These are phyloP conservation scores for Polia nebulosa DNA, from an alignment of 2,888 invertebrate genomes.

Conservation along the genomic window DNA sequence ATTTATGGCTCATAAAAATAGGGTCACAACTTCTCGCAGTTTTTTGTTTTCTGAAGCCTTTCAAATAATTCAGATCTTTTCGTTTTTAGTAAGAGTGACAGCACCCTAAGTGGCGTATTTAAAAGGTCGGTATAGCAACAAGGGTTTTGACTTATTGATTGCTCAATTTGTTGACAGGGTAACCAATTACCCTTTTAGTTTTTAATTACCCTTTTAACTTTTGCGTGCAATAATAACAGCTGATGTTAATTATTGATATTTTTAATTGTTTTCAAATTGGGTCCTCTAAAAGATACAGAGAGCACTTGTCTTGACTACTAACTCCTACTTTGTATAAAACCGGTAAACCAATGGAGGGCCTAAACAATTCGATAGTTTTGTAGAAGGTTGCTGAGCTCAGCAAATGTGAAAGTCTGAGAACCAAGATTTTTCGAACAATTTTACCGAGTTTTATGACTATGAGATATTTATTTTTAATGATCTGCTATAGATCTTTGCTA, in stretches of 20 bases:
- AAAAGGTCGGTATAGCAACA: slow-evolving; percentile 18
- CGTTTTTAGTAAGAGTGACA: slow-evolving; percentile 19
- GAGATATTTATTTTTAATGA: slow-evolving; percentile 19
- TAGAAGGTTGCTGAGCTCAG: not conserved
- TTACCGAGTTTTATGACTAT: not conserved
- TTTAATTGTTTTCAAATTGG: slow-evolving; percentile 15
- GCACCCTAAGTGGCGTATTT: slow-evolving; percentile 16
- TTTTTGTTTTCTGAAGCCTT: not conserved
- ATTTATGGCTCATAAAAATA: slow-evolving; percentile 52
- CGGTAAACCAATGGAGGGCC: not conserved
- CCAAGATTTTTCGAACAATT: not conserved
- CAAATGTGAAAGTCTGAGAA: slow-evolving; percentile 2
- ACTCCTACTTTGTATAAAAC: not conserved
- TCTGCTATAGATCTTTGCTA: not conserved
- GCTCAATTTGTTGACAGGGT: slow-evolving; percentile 41
- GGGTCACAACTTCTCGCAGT: slow-evolving; percentile 23
- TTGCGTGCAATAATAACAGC: slow-evolving; percentile 41
- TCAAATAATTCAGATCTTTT: slow-evolving; percentile 8
- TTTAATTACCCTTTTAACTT: slow-evolving; percentile 42
- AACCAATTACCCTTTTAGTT: slow-evolving; percentile 48
- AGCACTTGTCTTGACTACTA: not conserved
- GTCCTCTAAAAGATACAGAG: not conserved
- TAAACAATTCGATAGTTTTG: not conserved
- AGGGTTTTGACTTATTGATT: slow-evolving; percentile 29
- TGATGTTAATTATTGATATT: slow-evolving; percentile 35